A percentile compares a stretch with the other conserved stretches of the same genome.
Conservation (phyloP, 2,888 invertebrate genomes). For the Junonia oenone region DNA sequence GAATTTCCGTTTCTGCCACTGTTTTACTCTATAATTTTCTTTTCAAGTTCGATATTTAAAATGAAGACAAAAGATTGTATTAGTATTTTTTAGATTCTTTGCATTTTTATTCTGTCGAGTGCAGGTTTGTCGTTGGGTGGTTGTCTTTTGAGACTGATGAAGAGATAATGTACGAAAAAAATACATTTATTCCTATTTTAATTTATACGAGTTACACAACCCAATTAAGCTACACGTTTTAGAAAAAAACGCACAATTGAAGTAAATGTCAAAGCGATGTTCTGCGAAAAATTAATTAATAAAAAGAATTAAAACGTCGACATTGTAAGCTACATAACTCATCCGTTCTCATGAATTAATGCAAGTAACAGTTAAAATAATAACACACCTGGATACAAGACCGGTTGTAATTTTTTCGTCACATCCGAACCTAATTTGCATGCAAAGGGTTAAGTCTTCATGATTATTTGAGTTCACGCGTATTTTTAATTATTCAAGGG, state of each 20-base stretch:
- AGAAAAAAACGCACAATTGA: background rate
- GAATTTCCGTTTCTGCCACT: conserved; percentile 56
- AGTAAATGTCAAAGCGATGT: background rate
- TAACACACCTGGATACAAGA: conserved; percentile 59
- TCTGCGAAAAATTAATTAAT: background rate
- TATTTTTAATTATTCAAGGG: conserved; percentile 80
- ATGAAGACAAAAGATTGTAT: conserved; percentile 27
- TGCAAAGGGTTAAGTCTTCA: conserved; percentile 74
- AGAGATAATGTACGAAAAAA: too few species aligned
- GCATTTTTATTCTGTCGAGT: conserved; percentile 4
- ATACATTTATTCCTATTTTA: too few species aligned
- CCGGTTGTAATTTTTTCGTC: conserved; percentile 60
- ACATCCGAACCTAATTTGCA: conserved; percentile 66
- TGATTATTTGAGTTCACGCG: conserved; percentile 74
- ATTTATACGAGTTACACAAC: background rate
- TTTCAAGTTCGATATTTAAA: conserved; percentile 24
- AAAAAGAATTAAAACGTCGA: background rate
- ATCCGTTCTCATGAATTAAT: background rate
- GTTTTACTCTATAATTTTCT: conserved; percentile 37
- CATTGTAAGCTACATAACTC: background rate
- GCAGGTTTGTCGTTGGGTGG: conserved; percentile 5
- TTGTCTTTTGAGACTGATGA: background rate
- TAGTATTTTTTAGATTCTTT: conserved; percentile 14
- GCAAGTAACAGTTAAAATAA: conserved; percentile 46
- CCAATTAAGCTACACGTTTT: background rate